Evolutionary conservation across 2,113 vertebrate genomes (phyloP), one percentile per base, ranked within the genome.

Genomic region (Ifrita kowaldi): DNA sequence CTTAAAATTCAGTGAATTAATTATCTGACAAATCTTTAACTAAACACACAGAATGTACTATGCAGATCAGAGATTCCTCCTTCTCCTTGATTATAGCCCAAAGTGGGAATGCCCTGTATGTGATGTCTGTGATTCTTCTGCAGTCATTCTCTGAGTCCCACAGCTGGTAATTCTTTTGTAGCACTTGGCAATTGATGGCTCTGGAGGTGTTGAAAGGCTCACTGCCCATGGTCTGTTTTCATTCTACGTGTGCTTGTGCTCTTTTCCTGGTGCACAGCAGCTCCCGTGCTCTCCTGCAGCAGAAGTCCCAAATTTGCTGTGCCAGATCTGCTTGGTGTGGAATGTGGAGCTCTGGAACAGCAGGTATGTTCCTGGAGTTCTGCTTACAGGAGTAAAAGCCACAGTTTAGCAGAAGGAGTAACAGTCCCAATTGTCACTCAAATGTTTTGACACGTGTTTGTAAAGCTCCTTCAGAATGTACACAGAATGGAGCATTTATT

Each of bases 341-440:
- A 55, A 3, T 3, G 7, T 32, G 49, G 56, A 69, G 62, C 42
- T 69, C 16, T 32, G 47, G n/a, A 18, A 27, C 41, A 85, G 81
- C 63, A 94, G n/a, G 30, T 19, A 42, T 17, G 27, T 32, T 69
- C 50, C 84, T 77, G 39, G 33, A 77, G 80, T 78, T 80, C 50
- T 85, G 49, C 84, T 60, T 62, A 24, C 49, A 53, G 55, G 14
- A 39, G 74, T 30, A 95, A 95, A 92, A 89, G 37, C 87, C 53
- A 4, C 62, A 73, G 74, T 87, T 83, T 89, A 93, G 44, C 24
- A 73, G 86, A 28, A 79, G 74, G 52, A 95, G 33, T 87, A 95
- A 94, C 62, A 94, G 81, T 87, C 78, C 79, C 82, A 84, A 81
- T 93, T 95, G 88, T 71, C 41, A 19, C 23, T 93, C 91, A 95